Evolutionary conservation across 2,113 vertebrate species (phyloP).

Genomic region (Solea senegalensis): DNA sequence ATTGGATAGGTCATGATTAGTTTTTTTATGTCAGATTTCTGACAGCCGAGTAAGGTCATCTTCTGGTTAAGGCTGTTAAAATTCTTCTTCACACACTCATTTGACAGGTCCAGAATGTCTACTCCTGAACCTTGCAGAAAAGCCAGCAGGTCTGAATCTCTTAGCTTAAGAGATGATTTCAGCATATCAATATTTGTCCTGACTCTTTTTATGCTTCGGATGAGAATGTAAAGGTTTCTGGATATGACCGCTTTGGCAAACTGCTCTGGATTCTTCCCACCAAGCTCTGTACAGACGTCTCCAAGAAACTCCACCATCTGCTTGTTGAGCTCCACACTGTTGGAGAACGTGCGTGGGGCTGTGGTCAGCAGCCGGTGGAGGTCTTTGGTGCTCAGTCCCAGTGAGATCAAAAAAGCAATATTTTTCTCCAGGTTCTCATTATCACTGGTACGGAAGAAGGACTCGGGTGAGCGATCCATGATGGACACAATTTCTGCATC

Average conservation of each 20-base stretch:
- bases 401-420: conserved; percentile 78
- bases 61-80: conserved; percentile 73
- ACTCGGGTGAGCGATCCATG: conserved; percentile 82
- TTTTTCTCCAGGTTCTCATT: conserved; percentile 84
- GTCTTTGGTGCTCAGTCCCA: conserved; percentile 76
- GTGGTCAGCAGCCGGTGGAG: conserved; percentile 81
- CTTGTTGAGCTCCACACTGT: conserved; percentile 81
- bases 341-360: conserved; percentile 84
- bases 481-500: conserved; percentile 82
- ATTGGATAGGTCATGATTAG: conserved; percentile 71
- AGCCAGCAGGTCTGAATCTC: conserved; percentile 70
- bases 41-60: conserved; percentile 69
- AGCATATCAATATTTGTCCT: conserved; percentile 78
- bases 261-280: conserved; percentile 66
- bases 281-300: conserved; percentile 68
- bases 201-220: conserved; percentile 83
- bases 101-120: conserved; percentile 81
- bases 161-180: conserved; percentile 70
- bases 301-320: conserved; percentile 79
- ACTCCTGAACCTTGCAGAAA: conserved; percentile 76
- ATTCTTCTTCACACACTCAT: conserved; percentile 77
- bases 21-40: conserved; percentile 63
- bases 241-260: conserved; percentile 81
- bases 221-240: conserved; percentile 84
- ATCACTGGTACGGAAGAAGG: conserved; percentile 84